Conservation (phyloP, 2,113 vertebrate genomes). For the Macaca mulatta region DNA sequence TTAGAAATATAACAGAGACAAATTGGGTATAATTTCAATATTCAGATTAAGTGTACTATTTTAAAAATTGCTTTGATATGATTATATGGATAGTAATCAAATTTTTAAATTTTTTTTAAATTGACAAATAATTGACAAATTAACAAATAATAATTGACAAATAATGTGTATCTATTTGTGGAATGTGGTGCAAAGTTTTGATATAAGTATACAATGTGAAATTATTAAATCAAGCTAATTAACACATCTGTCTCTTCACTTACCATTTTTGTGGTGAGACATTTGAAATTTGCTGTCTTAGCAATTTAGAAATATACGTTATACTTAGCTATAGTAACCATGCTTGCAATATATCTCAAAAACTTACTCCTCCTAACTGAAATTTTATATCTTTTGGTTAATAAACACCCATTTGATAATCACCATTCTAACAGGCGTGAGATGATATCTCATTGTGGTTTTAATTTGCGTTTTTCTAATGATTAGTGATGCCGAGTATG, state of each 20-base stretch:
- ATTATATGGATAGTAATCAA: neutral
- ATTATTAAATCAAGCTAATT: neutral
- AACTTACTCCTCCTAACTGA: neutral
- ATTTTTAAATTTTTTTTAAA: neutral
- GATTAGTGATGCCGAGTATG: neutral
- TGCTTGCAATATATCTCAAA: neutral
- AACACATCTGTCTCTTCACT: neutral
- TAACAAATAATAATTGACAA: neutral
- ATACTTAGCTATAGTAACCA: neutral
- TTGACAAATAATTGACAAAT: neutral
- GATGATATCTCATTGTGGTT: no score
- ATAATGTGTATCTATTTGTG: neutral
- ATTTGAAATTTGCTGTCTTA: neutral
- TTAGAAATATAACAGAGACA: neutral
- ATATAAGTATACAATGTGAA: neutral
- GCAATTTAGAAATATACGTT: neutral
- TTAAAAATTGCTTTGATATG: constrained; percentile 4
- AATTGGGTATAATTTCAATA: neutral
- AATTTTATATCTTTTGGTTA: neutral
- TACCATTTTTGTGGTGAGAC: no score
- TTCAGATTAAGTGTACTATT: neutral
- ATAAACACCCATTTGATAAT: neutral
- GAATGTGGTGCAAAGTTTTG: neutral
- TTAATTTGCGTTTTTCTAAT: neutral
- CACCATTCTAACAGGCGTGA: no score